A percentile compares a stretch with the other conserved stretches of the same genome.
phyloP scores from a whole-genome alignment of 2,113 vertebrate genomes.

The Verasper variegatus region DNA sequence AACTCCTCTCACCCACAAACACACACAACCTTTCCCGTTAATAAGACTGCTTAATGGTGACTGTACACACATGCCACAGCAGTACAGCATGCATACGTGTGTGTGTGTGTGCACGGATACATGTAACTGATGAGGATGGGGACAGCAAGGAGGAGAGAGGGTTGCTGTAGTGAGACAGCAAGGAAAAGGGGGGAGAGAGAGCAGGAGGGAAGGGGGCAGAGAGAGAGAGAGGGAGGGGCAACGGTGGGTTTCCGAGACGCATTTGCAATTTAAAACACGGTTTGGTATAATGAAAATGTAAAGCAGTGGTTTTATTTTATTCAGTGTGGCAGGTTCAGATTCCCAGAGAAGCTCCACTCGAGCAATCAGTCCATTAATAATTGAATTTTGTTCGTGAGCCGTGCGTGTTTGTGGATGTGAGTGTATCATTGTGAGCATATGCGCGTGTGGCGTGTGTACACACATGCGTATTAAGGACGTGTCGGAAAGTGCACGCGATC shows the following conservation, averaged over 20 bases:
- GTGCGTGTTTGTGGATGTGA: slow-evolving; percentile 75
- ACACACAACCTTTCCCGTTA: slow-evolving; percentile 67
- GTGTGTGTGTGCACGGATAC: background rate
- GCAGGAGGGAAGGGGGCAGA: slow-evolving; percentile 37
- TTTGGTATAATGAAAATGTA: slow-evolving; percentile 99
- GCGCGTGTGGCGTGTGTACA: slow-evolving; percentile 34
- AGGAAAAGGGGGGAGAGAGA: slow-evolving; percentile 40
- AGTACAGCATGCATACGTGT: slow-evolving; percentile 42
- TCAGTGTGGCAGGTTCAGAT: slow-evolving; percentile 96
- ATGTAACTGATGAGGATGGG: slow-evolving; percentile 65
- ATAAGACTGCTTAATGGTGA: slow-evolving; percentile 76
- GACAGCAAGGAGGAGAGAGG: slow-evolving; percentile 65
- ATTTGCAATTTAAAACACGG: slow-evolving; percentile 99
- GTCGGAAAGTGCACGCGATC: slow-evolving; percentile 47
- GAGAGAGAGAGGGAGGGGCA: slow-evolving; percentile 57
- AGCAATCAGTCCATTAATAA: slow-evolving; percentile 98
- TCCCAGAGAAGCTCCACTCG: slow-evolving; percentile 92
- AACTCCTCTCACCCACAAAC: slow-evolving; percentile 62
- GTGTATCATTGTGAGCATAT: slow-evolving; percentile 69
- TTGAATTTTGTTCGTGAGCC: slow-evolving; percentile 95
- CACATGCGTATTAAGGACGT: slow-evolving; percentile 38
- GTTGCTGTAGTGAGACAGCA: slow-evolving; percentile 70
- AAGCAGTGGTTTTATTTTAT: slow-evolving; percentile 97
- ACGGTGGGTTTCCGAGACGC: slow-evolving; percentile 78
- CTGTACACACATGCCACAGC: slow-evolving; percentile 61